Percentiles rank a stretch among this genome's conserved stretches.
Conservation (phyloP, 1,140 invertebrate species). For the Halesus radiatus region DNA sequence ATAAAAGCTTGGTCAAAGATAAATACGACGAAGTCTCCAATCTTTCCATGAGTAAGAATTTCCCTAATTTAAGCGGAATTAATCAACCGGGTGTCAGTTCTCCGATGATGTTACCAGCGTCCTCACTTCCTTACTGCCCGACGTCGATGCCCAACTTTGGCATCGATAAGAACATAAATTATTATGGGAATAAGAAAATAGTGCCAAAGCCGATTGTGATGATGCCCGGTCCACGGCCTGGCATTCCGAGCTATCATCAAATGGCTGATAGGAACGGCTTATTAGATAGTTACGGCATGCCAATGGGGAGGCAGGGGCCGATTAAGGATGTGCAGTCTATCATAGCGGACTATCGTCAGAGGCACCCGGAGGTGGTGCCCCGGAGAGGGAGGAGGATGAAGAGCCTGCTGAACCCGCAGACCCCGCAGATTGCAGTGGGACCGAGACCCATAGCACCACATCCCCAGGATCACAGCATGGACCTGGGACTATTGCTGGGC, state of each 20-base stretch:
- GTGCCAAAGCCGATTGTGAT: constrained; percentile 66
- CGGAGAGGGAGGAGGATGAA: constrained; percentile 75
- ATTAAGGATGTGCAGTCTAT: constrained; percentile 86
- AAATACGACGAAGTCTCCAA: constrained; percentile 41
- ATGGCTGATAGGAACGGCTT: constrained; percentile 70
- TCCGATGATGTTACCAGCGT: constrained; percentile 31
- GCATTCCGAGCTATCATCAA: constrained; percentile 61
- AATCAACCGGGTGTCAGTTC: not conserved
- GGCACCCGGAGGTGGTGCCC: constrained; percentile 79
- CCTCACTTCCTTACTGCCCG: constrained; percentile 29
- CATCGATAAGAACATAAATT: constrained; percentile 36
- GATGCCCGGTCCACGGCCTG: constrained; percentile 60
- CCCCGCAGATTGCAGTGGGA: constrained; percentile 65
- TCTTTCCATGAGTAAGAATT: constrained; percentile 9
- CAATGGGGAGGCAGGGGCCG: constrained; percentile 78
- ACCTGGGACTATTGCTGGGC: constrained; percentile 44
- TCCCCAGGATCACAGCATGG: constrained; percentile 26
- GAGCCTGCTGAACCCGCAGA: constrained; percentile 65
- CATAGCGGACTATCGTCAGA: constrained; percentile 84
- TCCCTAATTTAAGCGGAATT: not conserved
- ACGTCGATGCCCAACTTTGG: constrained; percentile 39
- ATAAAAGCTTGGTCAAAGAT: constrained; percentile 45
- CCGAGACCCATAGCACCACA: constrained; percentile 58
- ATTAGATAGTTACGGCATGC: constrained; percentile 61
- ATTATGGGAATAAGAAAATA: constrained; percentile 56